Conservation (phyloP, 2,797 vertebrate genomes). For the Pelodytes ibericus region DNA sequence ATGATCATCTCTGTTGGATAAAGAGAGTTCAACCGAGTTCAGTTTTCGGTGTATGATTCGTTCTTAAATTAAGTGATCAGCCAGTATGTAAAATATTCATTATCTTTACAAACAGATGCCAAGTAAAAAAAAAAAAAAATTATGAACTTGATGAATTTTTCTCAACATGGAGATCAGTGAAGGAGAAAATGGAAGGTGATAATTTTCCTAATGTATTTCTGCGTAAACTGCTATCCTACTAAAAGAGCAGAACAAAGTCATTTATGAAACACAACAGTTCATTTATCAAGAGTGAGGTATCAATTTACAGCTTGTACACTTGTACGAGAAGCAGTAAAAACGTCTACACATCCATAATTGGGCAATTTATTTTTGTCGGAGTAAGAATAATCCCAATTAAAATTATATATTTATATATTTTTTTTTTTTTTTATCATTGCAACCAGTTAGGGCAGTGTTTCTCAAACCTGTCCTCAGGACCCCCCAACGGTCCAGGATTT, state of each 20-base stretch:
- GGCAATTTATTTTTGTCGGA: conserved; percentile 51
- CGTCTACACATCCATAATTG: conserved; percentile 35
- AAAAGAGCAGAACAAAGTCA: conserved; percentile 54
- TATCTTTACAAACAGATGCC: conserved; percentile 28
- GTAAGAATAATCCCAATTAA: no score
- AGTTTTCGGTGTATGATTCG: not conserved
- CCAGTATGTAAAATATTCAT: conserved; percentile 26
- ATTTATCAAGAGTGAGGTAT: conserved; percentile 54
- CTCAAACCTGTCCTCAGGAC: no score
- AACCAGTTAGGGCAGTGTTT: no score
- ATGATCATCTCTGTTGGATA: no score
- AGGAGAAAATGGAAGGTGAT: conserved; percentile 56
- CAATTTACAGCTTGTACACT: conserved; percentile 46
- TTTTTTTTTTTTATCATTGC: no score
- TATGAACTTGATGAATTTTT: conserved; percentile 42
- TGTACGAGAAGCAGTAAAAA: conserved; percentile 38
- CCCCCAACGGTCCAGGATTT: no score
- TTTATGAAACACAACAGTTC: conserved; percentile 51
- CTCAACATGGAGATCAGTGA: conserved; percentile 54
- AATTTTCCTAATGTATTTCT: conserved; percentile 60
- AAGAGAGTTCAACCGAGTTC: conserved; percentile 7
- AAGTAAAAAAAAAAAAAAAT: conserved; percentile 23
- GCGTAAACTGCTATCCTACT: conserved; percentile 49
- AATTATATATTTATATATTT: no score
- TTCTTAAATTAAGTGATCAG: conserved; percentile 30